Percentiles rank a stretch among this genome's conserved stretches.
These are phyloP conservation scores for Hetaerina americana DNA, from an alignment of 1,140 invertebrate species.

Conservation along the genomic window DNA sequence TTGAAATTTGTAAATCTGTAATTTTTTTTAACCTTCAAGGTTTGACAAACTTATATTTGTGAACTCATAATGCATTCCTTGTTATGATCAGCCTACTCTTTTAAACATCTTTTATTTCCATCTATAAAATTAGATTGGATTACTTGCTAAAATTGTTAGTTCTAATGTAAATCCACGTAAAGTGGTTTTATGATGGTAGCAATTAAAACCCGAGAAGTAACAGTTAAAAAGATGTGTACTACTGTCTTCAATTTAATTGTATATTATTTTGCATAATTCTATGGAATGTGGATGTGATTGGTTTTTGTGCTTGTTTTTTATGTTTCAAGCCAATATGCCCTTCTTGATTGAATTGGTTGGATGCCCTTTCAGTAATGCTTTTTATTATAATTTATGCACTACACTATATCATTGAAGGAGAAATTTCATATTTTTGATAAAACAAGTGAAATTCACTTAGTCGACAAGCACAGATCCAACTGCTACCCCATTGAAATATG, in stretches of 20 bases:
- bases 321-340: neutral
- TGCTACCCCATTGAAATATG: neutral
- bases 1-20: neutral
- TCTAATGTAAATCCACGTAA: neutral
- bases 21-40: neutral
- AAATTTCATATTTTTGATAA: constrained; percentile 1
- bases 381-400: neutral
- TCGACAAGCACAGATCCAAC: neutral
- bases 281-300: neutral
- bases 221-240: neutral
- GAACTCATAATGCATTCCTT: neutral
- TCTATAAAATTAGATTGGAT: neutral
- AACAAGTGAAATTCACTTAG: neutral
- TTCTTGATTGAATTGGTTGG: neutral
- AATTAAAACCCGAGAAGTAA: neutral
- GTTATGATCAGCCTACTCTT: neutral
- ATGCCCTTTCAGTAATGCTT: neutral
- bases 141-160: neutral
- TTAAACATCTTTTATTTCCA: neutral
- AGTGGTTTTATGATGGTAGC: neutral
- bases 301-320: neutral
- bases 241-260: neutral
- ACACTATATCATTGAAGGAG: neutral
- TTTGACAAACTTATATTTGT: neutral
- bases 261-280: neutral